Evolutionary conservation across 2,797 vertebrate species (phyloP), one percentile per base, ranked within the genome.

Genomic region (Hemibagrus guttatus): DNA sequence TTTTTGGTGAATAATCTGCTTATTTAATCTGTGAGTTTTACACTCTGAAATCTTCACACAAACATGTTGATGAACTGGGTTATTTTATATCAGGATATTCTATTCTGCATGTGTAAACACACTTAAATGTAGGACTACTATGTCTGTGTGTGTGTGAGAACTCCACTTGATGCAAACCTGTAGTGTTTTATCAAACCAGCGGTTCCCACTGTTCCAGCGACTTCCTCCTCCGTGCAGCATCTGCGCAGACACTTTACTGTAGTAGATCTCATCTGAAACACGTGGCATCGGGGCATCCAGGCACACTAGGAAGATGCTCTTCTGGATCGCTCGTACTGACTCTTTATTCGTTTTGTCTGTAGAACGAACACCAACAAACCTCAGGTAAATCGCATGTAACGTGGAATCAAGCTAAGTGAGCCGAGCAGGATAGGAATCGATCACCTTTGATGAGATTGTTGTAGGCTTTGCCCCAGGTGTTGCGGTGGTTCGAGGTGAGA

Each of bases 171-270:
- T 26, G 31, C 42, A 81, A 64, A 98, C 98, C 95, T 99, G 98
- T 56, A 99, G 90, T 0, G 98, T 99, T 92, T 99, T 99, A 93
- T 99, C 98, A 0, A 99, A 99, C 98, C 98, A 99, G 81, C 98
- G 96, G 93, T 99, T 99, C 79, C 98, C 98, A 0, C 98, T 99
- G 94, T 99, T 99, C 93, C 96, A 96, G 78, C 95, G 96, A 72
- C 97, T 95, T 46, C 98, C 98, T 0, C 98, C 98, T 0, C 98
- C 98, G 0, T 99, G 98, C 79, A 99, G 94, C 96, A 99, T 98
- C 95, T 99, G 98, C 1, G 97, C 96, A 0, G 97, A 97, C 88
- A 98, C 97, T 0, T 95, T 96, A 90, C 95, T 99, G 88, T 85
- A 94, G 93, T 98, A 99, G 82, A 95, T 86, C 4, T 97, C 95